These are phyloP conservation scores for Gorsachius goisagi DNA, from an alignment of 2,113 vertebrate genomes.

Conservation along the genomic window DNA sequence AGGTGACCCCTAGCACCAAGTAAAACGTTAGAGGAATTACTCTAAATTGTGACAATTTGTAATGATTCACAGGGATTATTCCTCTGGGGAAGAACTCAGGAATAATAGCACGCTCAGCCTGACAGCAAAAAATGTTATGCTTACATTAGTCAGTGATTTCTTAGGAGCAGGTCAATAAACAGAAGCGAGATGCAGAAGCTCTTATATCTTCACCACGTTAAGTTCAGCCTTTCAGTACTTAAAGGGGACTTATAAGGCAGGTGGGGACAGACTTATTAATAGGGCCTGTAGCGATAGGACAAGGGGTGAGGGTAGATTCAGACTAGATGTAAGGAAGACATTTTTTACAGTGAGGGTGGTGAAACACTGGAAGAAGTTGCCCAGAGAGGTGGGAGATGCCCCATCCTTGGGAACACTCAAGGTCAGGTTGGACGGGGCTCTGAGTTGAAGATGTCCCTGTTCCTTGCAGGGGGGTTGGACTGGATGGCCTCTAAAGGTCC, in stretches of 20 bases:
- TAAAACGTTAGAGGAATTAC: neutral
- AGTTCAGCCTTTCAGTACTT: neutral
- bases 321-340: neutral
- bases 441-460: neutral
- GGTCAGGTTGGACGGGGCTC: neutral
- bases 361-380: neutral
- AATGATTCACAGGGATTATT: neutral
- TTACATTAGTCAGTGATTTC: neutral
- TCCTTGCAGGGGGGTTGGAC: neutral
- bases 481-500: too few relatives aligned
- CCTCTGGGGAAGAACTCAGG: neutral
- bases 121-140: neutral
- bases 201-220: neutral
- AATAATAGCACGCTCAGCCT: rapidly evolving
- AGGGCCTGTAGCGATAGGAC: neutral
- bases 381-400: neutral
- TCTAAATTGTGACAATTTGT: neutral
- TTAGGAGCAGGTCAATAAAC: neutral
- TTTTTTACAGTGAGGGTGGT: neutral
- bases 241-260: neutral
- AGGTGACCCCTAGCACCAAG: neutral
- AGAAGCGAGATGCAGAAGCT: neutral
- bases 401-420: neutral
- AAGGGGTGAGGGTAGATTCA: neutral
- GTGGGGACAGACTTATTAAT: neutral